phyloP scores from a whole-genome alignment of 2,888 invertebrate species.

The Chloroclystis v-ata region DNA sequence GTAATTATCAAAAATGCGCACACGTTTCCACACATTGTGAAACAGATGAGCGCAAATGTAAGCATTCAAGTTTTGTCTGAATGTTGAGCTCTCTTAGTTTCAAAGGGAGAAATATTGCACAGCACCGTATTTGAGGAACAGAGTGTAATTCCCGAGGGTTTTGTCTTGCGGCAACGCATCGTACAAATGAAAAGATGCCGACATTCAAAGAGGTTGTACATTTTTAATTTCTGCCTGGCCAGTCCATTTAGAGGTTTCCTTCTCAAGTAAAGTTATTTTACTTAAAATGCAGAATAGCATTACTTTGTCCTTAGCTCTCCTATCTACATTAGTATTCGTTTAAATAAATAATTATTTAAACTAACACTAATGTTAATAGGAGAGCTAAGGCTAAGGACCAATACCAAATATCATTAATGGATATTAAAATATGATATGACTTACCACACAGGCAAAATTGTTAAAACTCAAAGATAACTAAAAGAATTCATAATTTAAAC shows the following conservation, averaged over 20 bases:
- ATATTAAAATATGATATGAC: too few species aligned
- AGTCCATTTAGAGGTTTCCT: slow-evolving; percentile 29
- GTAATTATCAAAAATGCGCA: slow-evolving; percentile 31
- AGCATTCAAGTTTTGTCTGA: slow-evolving; percentile 57
- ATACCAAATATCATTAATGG: too few species aligned
- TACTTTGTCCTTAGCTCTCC: too few species aligned
- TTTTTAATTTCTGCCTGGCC: slow-evolving; percentile 58
- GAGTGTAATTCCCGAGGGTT: slow-evolving; percentile 72
- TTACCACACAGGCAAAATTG: too few species aligned
- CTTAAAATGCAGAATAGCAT: too few species aligned
- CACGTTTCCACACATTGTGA: slow-evolving; percentile 39
- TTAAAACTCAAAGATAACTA: too few species aligned
- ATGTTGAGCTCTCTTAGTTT: slow-evolving; percentile 66
- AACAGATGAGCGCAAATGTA: slow-evolving; percentile 48
- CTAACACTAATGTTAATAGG: too few species aligned
- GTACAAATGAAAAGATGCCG: slow-evolving; percentile 67
- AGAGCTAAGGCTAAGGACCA: too few species aligned
- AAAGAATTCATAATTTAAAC: too few species aligned
- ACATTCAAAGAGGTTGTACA: slow-evolving; percentile 62
- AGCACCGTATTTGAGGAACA: slow-evolving; percentile 66
- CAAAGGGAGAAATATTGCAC: slow-evolving; percentile 70
- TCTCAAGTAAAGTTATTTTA: too few species aligned
- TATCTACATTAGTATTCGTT: too few species aligned
- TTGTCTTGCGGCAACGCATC: slow-evolving; percentile 66
- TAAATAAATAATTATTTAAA: too few species aligned